Conservation (phyloP, 2,888 invertebrate species). For the Xestia sexstrigata region DNA sequence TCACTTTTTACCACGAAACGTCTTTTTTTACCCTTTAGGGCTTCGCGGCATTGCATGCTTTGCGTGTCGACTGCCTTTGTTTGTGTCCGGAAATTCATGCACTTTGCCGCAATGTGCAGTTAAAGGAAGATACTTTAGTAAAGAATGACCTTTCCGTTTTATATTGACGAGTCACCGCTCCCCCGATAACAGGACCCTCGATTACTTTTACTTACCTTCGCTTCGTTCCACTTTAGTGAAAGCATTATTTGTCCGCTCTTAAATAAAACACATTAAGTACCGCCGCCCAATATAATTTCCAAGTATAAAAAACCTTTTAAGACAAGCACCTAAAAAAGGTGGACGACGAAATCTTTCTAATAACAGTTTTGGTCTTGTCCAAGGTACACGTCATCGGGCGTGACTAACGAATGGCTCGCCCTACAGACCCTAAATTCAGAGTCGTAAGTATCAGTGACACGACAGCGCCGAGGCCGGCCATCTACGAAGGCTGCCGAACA, state of each 20-base stretch:
- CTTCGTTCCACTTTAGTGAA: slow-evolving; percentile 53
- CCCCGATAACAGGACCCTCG: slow-evolving; percentile 50
- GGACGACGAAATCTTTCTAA: slow-evolving; percentile 86
- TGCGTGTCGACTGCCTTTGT: slow-evolving; percentile 87
- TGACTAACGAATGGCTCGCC: slow-evolving; percentile 91
- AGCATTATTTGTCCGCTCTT: slow-evolving; percentile 61
- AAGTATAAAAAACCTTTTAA: slow-evolving; percentile 82
- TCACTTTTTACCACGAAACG: slow-evolving; percentile 88
- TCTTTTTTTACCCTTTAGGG: slow-evolving; percentile 87
- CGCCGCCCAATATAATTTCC: slow-evolving; percentile 63
- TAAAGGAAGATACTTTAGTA: slow-evolving; percentile 80
- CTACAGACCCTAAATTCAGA: slow-evolving; percentile 90
- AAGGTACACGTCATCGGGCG: slow-evolving; percentile 91
- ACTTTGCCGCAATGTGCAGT: slow-evolving; percentile 85
- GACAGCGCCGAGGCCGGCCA: slow-evolving; percentile 79
- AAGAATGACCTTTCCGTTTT: slow-evolving; percentile 80
- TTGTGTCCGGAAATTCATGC: slow-evolving; percentile 86
- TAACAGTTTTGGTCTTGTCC: slow-evolving; percentile 91
- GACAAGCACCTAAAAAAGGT: slow-evolving; percentile 83
- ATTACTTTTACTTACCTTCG: slow-evolving; percentile 50
- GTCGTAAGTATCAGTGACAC: slow-evolving; percentile 89
- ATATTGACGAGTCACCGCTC: slow-evolving; percentile 71
- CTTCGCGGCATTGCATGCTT: slow-evolving; percentile 83
- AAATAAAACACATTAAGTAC: slow-evolving; percentile 64
- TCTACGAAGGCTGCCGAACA: slow-evolving; percentile 86